Conservation (phyloP, 2,797 vertebrate species). For the Sebastes itinus region DNA sequence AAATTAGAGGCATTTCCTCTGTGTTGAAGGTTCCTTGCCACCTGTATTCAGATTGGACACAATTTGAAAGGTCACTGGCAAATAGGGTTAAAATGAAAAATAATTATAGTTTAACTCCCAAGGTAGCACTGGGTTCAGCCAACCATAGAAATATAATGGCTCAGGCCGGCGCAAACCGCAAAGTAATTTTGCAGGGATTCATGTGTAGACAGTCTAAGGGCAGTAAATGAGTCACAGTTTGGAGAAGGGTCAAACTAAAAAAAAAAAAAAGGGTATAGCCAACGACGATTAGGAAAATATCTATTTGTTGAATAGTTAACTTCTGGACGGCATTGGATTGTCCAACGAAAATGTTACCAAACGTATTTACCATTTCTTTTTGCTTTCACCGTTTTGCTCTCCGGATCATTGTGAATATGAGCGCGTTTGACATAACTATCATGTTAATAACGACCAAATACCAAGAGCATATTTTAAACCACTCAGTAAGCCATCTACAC, state of each 20-base stretch:
- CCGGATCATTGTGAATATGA: neutral
- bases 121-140: neutral
- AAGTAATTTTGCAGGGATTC: neutral
- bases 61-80: neutral
- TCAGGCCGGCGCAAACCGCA: neutral
- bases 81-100: conserved; percentile 17
- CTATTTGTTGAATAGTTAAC: neutral
- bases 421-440: neutral
- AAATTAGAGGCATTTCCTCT: neutral
- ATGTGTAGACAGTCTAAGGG: neutral
- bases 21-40: neutral
- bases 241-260: neutral
- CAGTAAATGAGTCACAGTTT: neutral
- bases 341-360: no score
- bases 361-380: no score
- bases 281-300: neutral
- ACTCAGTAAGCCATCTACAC: neutral
- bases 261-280: neutral
- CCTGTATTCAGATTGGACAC: neutral
- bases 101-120: neutral
- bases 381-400: neutral
- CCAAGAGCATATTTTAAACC: neutral
- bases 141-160: neutral
- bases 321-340: neutral
- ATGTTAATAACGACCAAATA: neutral